Base-by-base conservation (phyloP, 2,888 invertebrate species). In the Luperina testacea region DNA sequence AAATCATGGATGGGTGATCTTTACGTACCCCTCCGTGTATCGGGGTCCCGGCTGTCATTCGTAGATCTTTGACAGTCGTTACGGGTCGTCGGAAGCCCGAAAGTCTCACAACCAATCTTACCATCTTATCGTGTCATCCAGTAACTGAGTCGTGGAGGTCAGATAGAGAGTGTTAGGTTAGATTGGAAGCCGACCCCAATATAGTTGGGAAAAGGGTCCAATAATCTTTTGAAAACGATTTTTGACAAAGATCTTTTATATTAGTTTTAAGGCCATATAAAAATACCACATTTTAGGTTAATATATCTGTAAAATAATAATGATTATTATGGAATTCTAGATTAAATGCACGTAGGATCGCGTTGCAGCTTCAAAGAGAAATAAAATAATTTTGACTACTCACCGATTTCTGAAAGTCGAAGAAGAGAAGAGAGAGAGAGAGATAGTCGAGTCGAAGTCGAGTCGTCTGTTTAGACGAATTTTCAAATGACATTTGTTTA, bases 181-280 rank as follows among this genome's bases (percentile, higher is more conserved):
- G 59, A n/a, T 13, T 59, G 6, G 0, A 61, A 13, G 6, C 61
- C 2, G 0, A 61, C 61, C 61, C 7, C 0, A 27, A 61, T 6
- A 61, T 27, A 27, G 27, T 27, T 61, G 2, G 1, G 15, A 61
- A 15, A 27, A 7, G 0, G 27, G 13, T 61, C 7, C 0, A 61
- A 27, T 17, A 32, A 20, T 63, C 32, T 32, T 17, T 32, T 63
- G 63, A 63, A 17, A 64, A 38, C 1, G 1, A 1, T 38, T 64
- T 61, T 67, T 51, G 59, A 20, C 68, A 61, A 57, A 80, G 45
- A 42, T 63, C 20, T 57, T 57, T 48, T 48, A 63, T 68, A 42
- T 57, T 82, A 48, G 27, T 68, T 57, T n/a, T 80, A 80, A 80
- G 61, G 38, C 38, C 48, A 63, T 82, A 63, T 82, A 75, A 53